phyloP scores from a whole-genome alignment of 2,113 vertebrate species.

The Aviceda subcristata region DNA sequence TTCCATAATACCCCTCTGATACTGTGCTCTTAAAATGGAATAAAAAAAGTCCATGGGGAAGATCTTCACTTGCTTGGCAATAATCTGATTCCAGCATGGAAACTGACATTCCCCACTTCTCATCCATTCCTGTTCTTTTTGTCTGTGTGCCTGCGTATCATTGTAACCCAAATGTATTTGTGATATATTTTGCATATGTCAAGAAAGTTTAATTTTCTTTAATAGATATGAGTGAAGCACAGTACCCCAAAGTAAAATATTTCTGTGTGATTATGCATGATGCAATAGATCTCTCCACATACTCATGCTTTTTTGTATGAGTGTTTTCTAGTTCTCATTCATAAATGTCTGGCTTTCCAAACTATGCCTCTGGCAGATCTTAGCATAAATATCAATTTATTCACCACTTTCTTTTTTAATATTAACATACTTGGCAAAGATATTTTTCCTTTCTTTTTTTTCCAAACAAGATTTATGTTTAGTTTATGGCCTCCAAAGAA shows the following conservation, averaged over 20 bases:
- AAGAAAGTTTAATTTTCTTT: not conserved
- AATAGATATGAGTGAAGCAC: not conserved
- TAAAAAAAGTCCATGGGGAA: not conserved
- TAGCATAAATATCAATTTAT: slow-evolving; percentile 32
- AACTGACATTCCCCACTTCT: not conserved
- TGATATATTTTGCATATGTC: not conserved
- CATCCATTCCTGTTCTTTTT: not conserved
- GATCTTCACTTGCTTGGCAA: not conserved
- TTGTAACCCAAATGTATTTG: not conserved
- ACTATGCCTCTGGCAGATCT: not conserved
- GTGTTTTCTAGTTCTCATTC: slow-evolving; percentile 28
- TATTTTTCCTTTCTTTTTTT: not conserved
- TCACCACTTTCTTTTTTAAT: not conserved
- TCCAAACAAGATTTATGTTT: not conserved
- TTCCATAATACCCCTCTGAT: not conserved
- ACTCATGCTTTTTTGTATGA: not conserved
- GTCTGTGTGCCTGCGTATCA: not conserved
- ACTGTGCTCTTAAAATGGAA: not conserved
- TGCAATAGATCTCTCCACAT: not conserved
- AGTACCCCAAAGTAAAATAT: not conserved
- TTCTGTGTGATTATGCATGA: not conserved
- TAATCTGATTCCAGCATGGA: not conserved
- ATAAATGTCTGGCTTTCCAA: slow-evolving; percentile 22
- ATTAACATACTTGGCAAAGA: slow-evolving; percentile 8
- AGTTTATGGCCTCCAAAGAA: slow-evolving; percentile 1